These are phyloP conservation scores for Phainopepla nitens DNA, from an alignment of 2,113 vertebrate genomes.

Conservation along the genomic window DNA sequence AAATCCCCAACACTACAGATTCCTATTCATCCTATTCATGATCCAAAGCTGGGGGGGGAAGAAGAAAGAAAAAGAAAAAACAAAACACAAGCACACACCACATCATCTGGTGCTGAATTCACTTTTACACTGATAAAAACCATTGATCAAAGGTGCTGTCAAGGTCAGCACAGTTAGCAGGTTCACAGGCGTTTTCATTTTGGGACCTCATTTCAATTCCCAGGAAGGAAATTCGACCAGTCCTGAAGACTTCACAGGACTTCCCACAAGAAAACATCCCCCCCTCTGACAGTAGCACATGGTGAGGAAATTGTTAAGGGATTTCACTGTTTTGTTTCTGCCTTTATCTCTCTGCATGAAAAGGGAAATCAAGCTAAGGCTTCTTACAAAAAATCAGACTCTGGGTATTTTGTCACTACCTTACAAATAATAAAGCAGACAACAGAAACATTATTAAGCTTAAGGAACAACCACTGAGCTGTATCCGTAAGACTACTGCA, in stretches of 20 bases:
- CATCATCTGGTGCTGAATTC: not conserved
- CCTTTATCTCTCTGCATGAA: not conserved
- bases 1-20: fast-evolving
- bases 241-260: not conserved
- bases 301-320: not conserved
- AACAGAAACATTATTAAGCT: not conserved
- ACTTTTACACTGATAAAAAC: not conserved
- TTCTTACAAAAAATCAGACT: not conserved
- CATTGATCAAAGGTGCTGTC: not conserved
- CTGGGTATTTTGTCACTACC: not conserved
- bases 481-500: not conserved
- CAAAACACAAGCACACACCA: not conserved
- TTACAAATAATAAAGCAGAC: not conserved
- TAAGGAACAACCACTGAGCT: not conserved
- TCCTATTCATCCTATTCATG: not conserved
- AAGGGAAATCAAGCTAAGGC: not conserved
- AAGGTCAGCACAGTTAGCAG: not conserved
- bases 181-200: not conserved
- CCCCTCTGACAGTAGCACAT: not conserved
- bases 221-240: not conserved
- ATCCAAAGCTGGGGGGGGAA: fast-evolving
- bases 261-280: not conserved
- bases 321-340: not conserved
- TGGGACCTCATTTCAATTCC: not conserved
- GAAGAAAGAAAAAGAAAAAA: fast-evolving